Evolutionary conservation across 2,113 vertebrate genomes (phyloP).

Genomic region (Limnothrissa miodon): DNA sequence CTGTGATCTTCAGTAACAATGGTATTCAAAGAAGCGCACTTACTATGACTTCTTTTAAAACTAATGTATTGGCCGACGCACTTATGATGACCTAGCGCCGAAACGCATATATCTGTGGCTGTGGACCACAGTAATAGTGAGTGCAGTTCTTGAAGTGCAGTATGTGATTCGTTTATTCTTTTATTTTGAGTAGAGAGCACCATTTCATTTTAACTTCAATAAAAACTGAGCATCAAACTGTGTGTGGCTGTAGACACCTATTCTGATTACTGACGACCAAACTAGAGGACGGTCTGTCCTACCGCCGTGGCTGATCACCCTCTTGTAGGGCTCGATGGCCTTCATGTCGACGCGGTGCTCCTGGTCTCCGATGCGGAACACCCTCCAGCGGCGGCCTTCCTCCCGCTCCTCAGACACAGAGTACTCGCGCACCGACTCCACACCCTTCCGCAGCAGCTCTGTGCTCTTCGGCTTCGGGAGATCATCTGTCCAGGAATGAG

Average conservation of each 20-base stretch:
- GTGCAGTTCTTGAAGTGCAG: too few species aligned
- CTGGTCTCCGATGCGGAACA: conserved; percentile 91
- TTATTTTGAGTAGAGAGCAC: too few species aligned
- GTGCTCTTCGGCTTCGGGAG: conserved; percentile 94
- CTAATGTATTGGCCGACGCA: too few species aligned
- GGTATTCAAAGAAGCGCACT: too few species aligned
- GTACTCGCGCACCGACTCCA: conserved; percentile 80
- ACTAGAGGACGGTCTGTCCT: background rate
- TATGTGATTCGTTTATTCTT: too few species aligned
- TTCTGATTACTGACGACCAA: background rate
- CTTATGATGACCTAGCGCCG: too few species aligned
- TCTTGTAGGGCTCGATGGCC: conserved; percentile 95
- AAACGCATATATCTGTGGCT: too few species aligned
- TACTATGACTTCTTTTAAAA: too few species aligned
- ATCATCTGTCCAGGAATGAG: conserved; percentile 80
- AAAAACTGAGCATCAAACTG: too few species aligned
- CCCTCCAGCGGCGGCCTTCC: conserved; percentile 87
- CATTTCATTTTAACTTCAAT: too few species aligned
- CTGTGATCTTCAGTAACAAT: background rate
- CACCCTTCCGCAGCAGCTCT: conserved; percentile 83
- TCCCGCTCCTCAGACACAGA: conserved; percentile 81
- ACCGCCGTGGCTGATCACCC: conserved; percentile 98
- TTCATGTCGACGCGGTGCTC: conserved; percentile 96
- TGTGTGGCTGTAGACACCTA: background rate
- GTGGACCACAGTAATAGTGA: too few species aligned